Percentiles rank a stretch among this genome's conserved stretches.
Evolutionary conservation across 2,113 vertebrate genomes (phyloP).

Genomic region (Oncorhynchus gorbuscha): DNA sequence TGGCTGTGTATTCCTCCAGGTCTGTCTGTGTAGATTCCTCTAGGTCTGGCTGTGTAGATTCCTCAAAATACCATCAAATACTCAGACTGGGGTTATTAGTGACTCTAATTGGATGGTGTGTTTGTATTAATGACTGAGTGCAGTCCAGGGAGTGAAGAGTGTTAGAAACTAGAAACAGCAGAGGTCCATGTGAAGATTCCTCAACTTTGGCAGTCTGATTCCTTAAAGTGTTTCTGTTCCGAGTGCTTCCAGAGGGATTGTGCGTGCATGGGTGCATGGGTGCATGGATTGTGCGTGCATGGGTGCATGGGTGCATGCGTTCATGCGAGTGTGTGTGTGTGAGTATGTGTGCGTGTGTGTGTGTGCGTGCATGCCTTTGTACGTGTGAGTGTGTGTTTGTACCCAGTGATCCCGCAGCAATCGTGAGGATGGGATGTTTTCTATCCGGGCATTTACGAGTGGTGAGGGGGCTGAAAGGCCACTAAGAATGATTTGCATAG

Average conservation of each 20-base stretch:
- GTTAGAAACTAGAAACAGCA: too few species aligned
- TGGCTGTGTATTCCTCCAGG: too few species aligned
- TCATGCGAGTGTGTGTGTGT: not conserved
- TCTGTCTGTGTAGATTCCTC: too few species aligned
- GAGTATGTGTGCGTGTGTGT: not conserved
- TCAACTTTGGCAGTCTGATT: too few species aligned
- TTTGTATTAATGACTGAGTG: constrained; percentile 19
- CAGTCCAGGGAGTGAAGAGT: too few species aligned
- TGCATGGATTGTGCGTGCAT: not conserved
- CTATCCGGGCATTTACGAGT: not conserved
- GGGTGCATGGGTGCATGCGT: not conserved
- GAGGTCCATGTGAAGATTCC: too few species aligned
- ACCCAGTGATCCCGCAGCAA: not conserved
- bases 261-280: not conserved
- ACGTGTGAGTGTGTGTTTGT: not conserved
- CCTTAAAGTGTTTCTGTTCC: not conserved
- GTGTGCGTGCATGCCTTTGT: not conserved
- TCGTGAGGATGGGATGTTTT: not conserved
- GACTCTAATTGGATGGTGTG: not conserved
- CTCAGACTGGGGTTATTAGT: not conserved
- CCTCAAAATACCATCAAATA: too few species aligned
- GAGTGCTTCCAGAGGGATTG: not conserved
- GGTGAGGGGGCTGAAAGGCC: constrained; percentile 12
- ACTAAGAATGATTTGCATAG: constrained; percentile 44
- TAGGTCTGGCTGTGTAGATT: too few species aligned